Evolutionary conservation across 2,888 invertebrate species (phyloP).

Genomic region (Salticus scenicus): DNA sequence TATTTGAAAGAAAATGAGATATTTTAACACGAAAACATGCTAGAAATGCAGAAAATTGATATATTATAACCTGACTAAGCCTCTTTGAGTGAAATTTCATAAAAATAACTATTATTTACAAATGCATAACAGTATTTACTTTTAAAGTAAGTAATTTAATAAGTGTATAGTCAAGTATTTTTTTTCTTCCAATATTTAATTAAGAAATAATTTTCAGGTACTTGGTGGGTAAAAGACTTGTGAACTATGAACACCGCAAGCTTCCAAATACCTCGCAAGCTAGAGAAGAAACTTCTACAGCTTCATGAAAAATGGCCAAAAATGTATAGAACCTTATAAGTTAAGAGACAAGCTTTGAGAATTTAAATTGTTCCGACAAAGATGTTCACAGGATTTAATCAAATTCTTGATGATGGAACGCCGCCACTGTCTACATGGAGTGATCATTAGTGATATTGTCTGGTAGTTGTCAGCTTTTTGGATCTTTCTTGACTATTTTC

Average conservation of each 20-base stretch:
- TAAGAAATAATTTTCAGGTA: too few relatives aligned
- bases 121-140: too few relatives aligned
- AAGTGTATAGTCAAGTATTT: too few relatives aligned
- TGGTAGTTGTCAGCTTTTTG: constrained; percentile 3
- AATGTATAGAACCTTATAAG: neutral
- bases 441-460: constrained; percentile 1
- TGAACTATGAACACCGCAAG: constrained; percentile 87
- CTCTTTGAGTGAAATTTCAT: too few relatives aligned
- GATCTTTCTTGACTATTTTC: neutral
- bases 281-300: constrained; percentile 30
- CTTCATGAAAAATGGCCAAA: constrained; percentile 36
- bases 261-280: constrained; percentile 19
- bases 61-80: too few relatives aligned
- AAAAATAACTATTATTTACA: too few relatives aligned
- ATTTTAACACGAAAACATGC: too few relatives aligned
- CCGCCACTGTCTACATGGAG: neutral
- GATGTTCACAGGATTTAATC: neutral
- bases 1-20: too few relatives aligned
- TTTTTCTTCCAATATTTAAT: too few relatives aligned
- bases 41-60: too few relatives aligned
- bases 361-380: neutral
- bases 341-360: neutral
- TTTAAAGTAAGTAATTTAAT: too few relatives aligned
- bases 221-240: constrained; percentile 94
- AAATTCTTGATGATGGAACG: neutral